Evolutionary conservation across 1,140 invertebrate genomes (phyloP), one percentile per base, ranked within the genome.

Genomic region (Xylocopa sonorina): DNA sequence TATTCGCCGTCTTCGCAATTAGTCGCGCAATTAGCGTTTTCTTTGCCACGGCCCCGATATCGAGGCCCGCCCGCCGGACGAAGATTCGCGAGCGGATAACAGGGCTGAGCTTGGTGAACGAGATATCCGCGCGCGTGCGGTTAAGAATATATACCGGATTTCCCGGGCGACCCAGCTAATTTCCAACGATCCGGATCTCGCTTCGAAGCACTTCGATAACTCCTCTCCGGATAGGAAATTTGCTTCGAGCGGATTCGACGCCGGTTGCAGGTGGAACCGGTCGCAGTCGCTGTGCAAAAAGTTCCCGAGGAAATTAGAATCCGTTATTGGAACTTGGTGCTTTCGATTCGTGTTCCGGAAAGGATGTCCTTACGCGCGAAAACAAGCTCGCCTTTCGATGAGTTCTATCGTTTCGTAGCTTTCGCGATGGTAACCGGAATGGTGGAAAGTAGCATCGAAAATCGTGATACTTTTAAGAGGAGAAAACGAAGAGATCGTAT

Each of bases 11-110:
- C 43, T 53, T 63, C 53, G 77, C 78, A 84, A 85, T 85, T 85
- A 85, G 67, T 81, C 71, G 34, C 66, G 72, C 73, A 85, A 85
- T 85, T 85, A 85, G 72, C 66, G 57, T 81, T 75, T 76, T 38
- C 81, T 83, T 79, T 63, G 43, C 16, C n/a, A n/a, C n/a, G n/a
- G n/a, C n/a, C n/a, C 51, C 41, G 43, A 60, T 67, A 46, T 41
- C n/a, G 38, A 7, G 2, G 7, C n/a, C n/a, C n/a, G n/a, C n/a
- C n/a, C n/a, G n/a, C 55, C 55, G 7, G 5, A 0, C 27, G 6
- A 24, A 66, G 62, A 75, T 75, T 24, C 48, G 62, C 27, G 9
- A 29, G 6, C 2, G 29, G 71, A 73, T 73, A 73, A 73, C n/a
- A 6, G 21, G 27, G n/a, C n/a, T n/a, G n/a, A n/a, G n/a, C n/a